These are phyloP conservation scores for Drosophila ambigua DNA, from an alignment of 1,140 invertebrate species.

Conservation along the genomic window DNA sequence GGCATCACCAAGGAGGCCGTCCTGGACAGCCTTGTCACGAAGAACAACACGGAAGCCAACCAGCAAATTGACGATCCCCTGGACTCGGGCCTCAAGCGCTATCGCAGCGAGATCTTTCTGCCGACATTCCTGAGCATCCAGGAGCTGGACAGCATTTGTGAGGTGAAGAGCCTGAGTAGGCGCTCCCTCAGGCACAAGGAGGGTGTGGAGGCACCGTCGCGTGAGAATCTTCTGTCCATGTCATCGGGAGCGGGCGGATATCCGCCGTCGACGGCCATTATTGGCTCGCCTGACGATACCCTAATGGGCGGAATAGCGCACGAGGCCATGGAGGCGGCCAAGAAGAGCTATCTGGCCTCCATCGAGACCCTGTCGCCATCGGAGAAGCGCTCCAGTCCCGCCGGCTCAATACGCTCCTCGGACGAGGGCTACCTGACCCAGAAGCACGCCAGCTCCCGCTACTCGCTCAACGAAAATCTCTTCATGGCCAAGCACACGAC, in stretches of 20 bases:
- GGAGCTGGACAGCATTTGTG: conserved; percentile 74
- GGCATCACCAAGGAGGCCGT: conserved; percentile 88
- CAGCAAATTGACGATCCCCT: conserved; percentile 80
- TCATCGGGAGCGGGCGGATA: conserved; percentile 65
- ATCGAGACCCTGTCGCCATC: conserved; percentile 79
- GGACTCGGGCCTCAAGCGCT: conserved; percentile 67
- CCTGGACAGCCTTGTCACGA: conserved; percentile 87
- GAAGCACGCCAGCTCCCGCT: conserved; percentile 71
- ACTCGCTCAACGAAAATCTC: conserved; percentile 76
- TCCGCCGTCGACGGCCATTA: conserved; percentile 48
- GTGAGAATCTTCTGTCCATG: conserved; percentile 77
- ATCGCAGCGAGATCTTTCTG: conserved; percentile 80
- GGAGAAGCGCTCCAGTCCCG: conserved; percentile 69
- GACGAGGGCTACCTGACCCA: conserved; percentile 69
- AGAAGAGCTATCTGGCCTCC: conserved; percentile 71
- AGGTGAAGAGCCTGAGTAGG: conserved; percentile 72
- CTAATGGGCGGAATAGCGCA: conserved; percentile 64
- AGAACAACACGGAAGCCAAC: conserved; percentile 83
- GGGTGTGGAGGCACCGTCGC: conserved; percentile 72
- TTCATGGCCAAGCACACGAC: conserved; percentile 61
- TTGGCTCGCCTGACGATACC: conserved; percentile 72
- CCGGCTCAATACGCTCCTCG: conserved; percentile 57
- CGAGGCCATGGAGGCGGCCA: conserved; percentile 47
- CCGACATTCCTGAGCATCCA: conserved; percentile 74
- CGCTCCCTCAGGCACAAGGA: conserved; percentile 74